Evolutionary conservation across 2,113 vertebrate species (phyloP).

Genomic region (Sebastes fasciatus): DNA sequence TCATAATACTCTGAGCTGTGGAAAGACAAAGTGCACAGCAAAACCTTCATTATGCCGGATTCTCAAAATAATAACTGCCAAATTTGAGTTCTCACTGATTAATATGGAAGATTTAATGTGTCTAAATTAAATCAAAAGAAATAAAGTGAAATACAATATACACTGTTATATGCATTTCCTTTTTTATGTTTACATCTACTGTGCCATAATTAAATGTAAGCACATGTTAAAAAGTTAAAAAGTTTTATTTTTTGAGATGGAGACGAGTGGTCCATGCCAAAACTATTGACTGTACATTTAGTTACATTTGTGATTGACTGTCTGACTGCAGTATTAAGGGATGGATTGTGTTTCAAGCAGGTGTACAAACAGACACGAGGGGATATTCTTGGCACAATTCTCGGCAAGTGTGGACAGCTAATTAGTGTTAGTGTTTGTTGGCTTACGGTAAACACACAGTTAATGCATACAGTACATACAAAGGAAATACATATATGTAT

Average conservation of each 20-base stretch:
- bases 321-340: background rate
- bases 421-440: background rate
- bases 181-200: constrained; percentile 1
- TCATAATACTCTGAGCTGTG: background rate
- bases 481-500: background rate
- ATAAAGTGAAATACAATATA: background rate
- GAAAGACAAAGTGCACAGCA: constrained; percentile 13
- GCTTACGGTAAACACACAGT: background rate
- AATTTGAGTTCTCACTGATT: background rate
- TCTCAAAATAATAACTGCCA: background rate
- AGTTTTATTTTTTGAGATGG: background rate
- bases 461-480: constrained; percentile 10
- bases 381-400: background rate
- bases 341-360: background rate
- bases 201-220: background rate
- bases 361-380: background rate
- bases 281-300: background rate
- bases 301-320: background rate
- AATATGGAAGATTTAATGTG: background rate
- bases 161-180: background rate
- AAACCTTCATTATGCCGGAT: constrained; percentile 14
- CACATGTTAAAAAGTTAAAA: no score
- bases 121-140: background rate
- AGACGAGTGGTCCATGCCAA: background rate
- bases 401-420: background rate